Base-by-base conservation (phyloP, 1,140 invertebrate genomes). In the Drosophila sp. region DNA sequence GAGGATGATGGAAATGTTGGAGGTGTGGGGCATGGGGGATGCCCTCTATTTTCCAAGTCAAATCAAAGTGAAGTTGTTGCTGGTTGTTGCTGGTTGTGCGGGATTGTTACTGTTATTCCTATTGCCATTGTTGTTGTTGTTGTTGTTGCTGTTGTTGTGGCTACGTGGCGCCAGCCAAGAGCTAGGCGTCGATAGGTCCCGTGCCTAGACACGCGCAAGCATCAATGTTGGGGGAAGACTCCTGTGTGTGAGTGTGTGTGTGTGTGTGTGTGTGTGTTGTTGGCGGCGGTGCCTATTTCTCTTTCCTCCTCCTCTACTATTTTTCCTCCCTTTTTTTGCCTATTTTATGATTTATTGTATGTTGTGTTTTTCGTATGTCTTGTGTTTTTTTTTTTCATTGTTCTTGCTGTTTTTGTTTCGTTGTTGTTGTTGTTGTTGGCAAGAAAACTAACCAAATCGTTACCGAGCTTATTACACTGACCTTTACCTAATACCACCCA, bases 331-430 rank as follows among this genome's bases (percentile, higher is more conserved):
- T 54, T 78, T 60, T 65, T 76, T 77, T 86, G 82, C 82, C 82
- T 85, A 86, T 85, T 86, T 85, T 85, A 85, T 85, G 82, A 85
- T 85, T 85, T 85, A 85, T 85, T 85, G 82, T 86, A 81, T 78
- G 78, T 85, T 50, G 44, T 50, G 44, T 50, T 50, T 50, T 50
- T 50, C 44, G 44, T 10, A 27, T 50, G 25, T 50, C 44, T 50
- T 50, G 44, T 50, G 25, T 25, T 25, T 5, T 23, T 47, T 44
- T 85, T 75, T 76, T 56, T 61, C 47, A 55, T 25, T 33, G 35
- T 38, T 38, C 35, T 38, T 3, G 1, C 57, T 30, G 6, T 7
- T 5, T 35, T 11, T 38, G n/a, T 8, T 25, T 10, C 57, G 27
- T 50, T 66, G 47, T 27, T 2, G 23, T 8, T 47, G 17, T 23